phyloP scores from a whole-genome alignment of 2,797 vertebrate species.

The Chrysocyon brachyurus region DNA sequence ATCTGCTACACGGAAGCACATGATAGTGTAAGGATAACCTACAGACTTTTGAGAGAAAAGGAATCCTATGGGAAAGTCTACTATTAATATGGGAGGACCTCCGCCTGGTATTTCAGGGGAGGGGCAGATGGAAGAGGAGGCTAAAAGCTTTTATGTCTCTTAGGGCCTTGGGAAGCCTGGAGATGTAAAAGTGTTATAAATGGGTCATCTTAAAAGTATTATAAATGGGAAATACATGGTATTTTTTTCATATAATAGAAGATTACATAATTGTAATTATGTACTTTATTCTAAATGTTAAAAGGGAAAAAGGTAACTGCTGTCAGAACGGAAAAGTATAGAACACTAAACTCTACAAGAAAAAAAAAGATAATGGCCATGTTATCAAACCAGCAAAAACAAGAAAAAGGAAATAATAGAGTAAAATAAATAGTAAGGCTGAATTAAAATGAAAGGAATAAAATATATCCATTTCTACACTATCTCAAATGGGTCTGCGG shows the following conservation, averaged over 20 bases:
- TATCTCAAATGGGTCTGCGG: neutral
- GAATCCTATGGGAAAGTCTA: neutral
- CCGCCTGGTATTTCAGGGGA: too few species aligned
- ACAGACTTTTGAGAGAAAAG: neutral
- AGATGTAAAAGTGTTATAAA: neutral
- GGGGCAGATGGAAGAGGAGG: neutral
- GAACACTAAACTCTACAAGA: neutral
- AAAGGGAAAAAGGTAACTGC: slow-evolving; percentile 29
- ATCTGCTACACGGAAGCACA: neutral
- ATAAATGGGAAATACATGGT: neutral
- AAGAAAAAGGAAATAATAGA: slow-evolving; percentile 17
- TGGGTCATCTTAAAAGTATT: neutral
- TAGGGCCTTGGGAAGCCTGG: neutral
- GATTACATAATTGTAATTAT: neutral
- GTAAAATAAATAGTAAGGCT: neutral
- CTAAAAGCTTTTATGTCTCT: neutral
- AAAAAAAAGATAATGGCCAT: neutral
- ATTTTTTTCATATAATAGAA: slow-evolving; percentile 14
- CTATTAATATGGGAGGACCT: neutral
- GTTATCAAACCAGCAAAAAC: neutral
- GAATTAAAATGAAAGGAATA: neutral
- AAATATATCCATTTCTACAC: neutral
- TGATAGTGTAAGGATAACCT: neutral
- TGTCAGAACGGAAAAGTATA: neutral
- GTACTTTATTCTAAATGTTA: neutral